These are phyloP conservation scores for Helicoverpa armigera DNA, from an alignment of 1,140 invertebrate genomes.

Conservation along the genomic window DNA sequence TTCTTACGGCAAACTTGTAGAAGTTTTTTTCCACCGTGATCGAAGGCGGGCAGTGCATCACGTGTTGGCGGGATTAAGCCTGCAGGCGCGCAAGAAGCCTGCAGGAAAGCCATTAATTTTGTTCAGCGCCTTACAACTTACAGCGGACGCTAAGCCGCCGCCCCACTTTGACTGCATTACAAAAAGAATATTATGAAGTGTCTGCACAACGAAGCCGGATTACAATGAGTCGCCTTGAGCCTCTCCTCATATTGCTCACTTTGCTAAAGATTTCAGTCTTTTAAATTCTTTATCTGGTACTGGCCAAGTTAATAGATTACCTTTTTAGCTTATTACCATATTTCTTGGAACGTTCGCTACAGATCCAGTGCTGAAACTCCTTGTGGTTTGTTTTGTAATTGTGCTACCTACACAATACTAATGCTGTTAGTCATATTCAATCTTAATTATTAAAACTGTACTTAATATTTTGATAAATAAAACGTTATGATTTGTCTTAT, in stretches of 20 bases:
- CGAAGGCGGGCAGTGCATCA: conserved; percentile 55
- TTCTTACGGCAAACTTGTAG: conserved; percentile 43
- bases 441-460: background rate
- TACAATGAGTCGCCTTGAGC: conserved; percentile 55
- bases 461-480: background rate
- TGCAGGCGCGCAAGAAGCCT: conserved; percentile 51
- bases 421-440: too few species aligned
- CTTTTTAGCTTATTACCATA: conserved; percentile 17
- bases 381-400: background rate
- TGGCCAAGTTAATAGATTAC: conserved; percentile 26
- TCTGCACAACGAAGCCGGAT: conserved; percentile 52
- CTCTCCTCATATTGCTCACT: conserved; percentile 51
- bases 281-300: conserved; percentile 30
- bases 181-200: conserved; percentile 63
- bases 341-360: background rate
- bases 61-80: conserved; percentile 63
- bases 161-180: conserved; percentile 59
- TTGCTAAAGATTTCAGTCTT: conserved; percentile 40
- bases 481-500: background rate
- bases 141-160: conserved; percentile 64
- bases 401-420: too few species aligned
- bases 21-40: conserved; percentile 39
- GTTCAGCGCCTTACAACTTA: conserved; percentile 71
- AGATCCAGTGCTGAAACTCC: background rate
- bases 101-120: conserved; percentile 72